Evolutionary conservation across 2,888 invertebrate species (phyloP).

Genomic region (Lacanobia oleracea): DNA sequence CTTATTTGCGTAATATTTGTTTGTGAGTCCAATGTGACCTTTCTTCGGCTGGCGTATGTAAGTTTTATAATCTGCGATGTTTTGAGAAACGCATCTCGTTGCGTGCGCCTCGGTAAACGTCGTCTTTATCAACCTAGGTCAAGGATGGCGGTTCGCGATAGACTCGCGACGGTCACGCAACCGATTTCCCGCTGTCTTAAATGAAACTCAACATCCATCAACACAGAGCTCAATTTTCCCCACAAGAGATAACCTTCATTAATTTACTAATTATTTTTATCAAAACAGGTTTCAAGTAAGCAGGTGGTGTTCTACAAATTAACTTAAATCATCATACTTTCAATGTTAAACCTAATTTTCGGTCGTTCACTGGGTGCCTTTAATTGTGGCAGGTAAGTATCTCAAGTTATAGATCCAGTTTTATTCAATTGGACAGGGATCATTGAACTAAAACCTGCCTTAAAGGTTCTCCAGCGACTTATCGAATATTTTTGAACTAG

Average conservation of each 20-base stretch:
- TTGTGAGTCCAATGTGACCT: conserved; percentile 49
- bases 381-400: conserved; percentile 18
- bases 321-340: conserved; percentile 37
- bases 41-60: conserved; percentile 11
- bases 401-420: conserved; percentile 19
- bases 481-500: background rate
- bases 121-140: conserved; percentile 77
- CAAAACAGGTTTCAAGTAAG: conserved; percentile 50
- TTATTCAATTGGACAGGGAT: background rate
- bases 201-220: conserved; percentile 16
- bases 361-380: conserved; percentile 40
- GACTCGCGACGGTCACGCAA: conserved; percentile 69
- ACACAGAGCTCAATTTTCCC: conserved; percentile 19
- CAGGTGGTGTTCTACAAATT: conserved; percentile 51
- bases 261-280: conserved; percentile 65
- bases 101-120: conserved; percentile 62
- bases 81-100: conserved; percentile 59
- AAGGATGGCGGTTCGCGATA: conserved; percentile 72
- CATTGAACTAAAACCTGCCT: conserved; percentile 1
- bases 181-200: conserved; percentile 23
- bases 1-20: conserved; percentile 15
- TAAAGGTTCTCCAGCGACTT: background rate
- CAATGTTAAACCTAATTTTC: conserved; percentile 46
- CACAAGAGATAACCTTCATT: conserved; percentile 42
- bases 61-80: conserved; percentile 41